Percentiles rank a stretch among this genome's conserved stretches.
These are phyloP conservation scores for Sula dactylatra DNA, from an alignment of 2,113 vertebrate genomes.

Conservation along the genomic window DNA sequence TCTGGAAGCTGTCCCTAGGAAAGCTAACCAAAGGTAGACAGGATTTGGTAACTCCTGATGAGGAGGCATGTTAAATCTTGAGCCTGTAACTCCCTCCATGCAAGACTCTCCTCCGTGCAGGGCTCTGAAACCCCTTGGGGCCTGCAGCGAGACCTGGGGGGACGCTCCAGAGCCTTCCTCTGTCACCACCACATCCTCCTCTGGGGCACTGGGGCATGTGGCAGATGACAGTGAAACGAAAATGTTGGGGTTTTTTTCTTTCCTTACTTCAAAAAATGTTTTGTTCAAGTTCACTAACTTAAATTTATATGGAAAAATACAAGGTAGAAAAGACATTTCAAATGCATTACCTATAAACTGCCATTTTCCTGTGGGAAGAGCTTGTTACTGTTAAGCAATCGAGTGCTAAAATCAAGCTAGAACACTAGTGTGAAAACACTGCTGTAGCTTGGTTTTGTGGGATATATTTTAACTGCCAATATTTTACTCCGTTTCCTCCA, in stretches of 20 bases:
- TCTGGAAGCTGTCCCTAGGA: not conserved
- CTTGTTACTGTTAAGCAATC: not conserved
- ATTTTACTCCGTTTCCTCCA: not conserved
- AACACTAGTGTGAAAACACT: not conserved
- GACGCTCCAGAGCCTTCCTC: not conserved
- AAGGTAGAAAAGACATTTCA: not conserved
- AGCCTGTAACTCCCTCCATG: fast-evolving
- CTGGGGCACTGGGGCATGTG: not conserved
- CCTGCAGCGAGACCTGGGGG: not conserved
- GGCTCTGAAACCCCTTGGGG: not conserved
- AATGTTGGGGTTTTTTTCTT: not conserved
- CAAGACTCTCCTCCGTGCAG: not conserved
- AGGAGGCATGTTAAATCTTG: not conserved
- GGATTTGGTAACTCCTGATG: not conserved
- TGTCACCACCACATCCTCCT: not conserved
- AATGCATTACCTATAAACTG: not conserved
- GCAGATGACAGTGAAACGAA: not conserved
- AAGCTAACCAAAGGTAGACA: not conserved
- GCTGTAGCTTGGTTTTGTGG: not conserved
- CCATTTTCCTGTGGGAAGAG: not conserved
- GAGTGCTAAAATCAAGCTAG: fast-evolving
- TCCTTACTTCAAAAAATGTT: not conserved
- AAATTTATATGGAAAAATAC: not conserved
- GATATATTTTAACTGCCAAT: not conserved
- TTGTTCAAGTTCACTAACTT: not conserved